Evolutionary conservation across 2,888 invertebrate genomes (phyloP).

Genomic region (Andrena marginata): DNA sequence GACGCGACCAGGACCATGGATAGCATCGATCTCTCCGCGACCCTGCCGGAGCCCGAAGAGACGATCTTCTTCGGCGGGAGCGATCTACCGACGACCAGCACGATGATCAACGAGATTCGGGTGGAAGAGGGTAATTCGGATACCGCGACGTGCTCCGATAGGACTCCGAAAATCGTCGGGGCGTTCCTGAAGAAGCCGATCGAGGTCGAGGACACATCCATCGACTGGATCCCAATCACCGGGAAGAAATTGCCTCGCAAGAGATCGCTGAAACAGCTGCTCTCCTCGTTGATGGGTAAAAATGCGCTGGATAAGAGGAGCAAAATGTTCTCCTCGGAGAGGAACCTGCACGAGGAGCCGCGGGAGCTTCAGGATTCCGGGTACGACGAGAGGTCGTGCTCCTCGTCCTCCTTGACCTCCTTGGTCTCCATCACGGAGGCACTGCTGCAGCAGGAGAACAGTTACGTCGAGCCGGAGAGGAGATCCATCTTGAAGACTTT

Average conservation of each 20-base stretch:
- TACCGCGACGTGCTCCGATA: not conserved
- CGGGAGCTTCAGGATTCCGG: conserved; percentile 72
- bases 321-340: conserved; percentile 60
- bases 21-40: not conserved
- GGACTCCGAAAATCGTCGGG: conserved; percentile 72
- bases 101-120: not conserved
- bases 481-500: conserved; percentile 40
- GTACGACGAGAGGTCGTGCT: conserved; percentile 74
- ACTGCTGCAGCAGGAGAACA: conserved; percentile 28
- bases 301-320: conserved; percentile 28
- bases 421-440: conserved; percentile 63
- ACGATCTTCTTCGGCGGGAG: not conserved
- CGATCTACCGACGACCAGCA: conserved; percentile 8
- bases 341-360: conserved; percentile 64
- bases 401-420: conserved; percentile 70
- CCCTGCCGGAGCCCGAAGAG: conserved; percentile 24
- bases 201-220: conserved; percentile 72
- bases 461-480: conserved; percentile 20
- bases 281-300: conserved; percentile 64
- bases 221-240: conserved; percentile 77
- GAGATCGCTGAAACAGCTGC: conserved; percentile 73
- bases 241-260: conserved; percentile 74
- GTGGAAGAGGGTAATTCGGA: not conserved
- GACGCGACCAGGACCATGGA: conserved; percentile 18
- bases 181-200: conserved; percentile 77